A percentile compares a stretch with the other conserved stretches of the same genome.
phyloP scores from a whole-genome alignment of 2,113 vertebrate genomes.

The Phrynosoma blainvillii region DNA sequence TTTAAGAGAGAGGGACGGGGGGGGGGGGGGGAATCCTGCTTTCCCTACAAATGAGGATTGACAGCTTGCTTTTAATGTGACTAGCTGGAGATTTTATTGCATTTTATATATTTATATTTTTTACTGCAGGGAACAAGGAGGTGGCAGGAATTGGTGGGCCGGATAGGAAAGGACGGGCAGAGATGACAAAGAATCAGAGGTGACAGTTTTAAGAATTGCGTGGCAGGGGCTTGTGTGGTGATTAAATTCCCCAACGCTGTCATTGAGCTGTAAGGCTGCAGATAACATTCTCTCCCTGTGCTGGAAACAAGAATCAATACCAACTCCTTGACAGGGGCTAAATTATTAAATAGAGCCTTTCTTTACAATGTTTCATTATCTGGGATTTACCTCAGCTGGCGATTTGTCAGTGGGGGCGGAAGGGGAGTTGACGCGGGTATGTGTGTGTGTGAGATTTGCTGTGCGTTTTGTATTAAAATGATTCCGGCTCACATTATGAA shows the following conservation, averaged over 20 bases:
- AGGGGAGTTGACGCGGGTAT: background rate
- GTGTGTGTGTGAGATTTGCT: conserved; percentile 66
- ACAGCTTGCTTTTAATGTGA: conserved; percentile 43
- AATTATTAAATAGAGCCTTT: conserved; percentile 90
- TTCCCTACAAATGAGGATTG: conserved; percentile 51
- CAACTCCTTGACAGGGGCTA: conserved; percentile 83
- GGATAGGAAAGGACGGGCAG: conserved; percentile 37
- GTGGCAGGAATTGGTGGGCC: background rate
- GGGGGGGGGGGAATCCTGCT: too few species aligned
- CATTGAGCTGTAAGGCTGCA: conserved; percentile 77
- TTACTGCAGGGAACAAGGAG: conserved; percentile 65
- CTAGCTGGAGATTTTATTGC: conserved; percentile 71
- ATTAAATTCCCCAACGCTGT: conserved; percentile 86
- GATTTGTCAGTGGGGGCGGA: conserved; percentile 66
- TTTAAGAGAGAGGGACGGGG: conserved; percentile 10
- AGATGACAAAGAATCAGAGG: conserved; percentile 73
- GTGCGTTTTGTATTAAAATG: conserved; percentile 72
- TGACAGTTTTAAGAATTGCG: conserved; percentile 72
- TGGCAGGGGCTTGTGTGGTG: conserved; percentile 70
- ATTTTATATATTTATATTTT: conserved; percentile 4
- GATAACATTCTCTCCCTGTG: conserved; percentile 84
- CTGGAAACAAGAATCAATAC: conserved; percentile 89
- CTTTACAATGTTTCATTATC: conserved; percentile 82
- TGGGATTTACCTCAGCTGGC: conserved; percentile 79
- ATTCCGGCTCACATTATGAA: conserved; percentile 63